Evolutionary conservation across 2,888 invertebrate genomes (phyloP).

Genomic region (Drosophila nigritarsus): DNA sequence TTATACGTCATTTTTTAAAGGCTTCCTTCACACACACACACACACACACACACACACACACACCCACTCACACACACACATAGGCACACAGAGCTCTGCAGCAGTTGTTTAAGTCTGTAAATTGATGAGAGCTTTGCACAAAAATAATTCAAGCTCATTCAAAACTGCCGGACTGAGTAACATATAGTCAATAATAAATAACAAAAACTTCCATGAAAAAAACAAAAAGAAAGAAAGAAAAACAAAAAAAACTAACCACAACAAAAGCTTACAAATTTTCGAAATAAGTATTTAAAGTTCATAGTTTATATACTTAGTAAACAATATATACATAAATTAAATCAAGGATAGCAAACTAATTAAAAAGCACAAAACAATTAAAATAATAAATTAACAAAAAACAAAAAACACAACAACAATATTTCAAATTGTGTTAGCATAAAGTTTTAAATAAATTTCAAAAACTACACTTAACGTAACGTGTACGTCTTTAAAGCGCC

Average conservation of each 20-base stretch:
- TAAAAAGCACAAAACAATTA: slow-evolving; percentile 33
- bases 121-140: slow-evolving; percentile 37
- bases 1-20: slow-evolving; percentile 32
- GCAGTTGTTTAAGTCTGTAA: slow-evolving; percentile 32
- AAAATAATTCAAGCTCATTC: slow-evolving; percentile 31
- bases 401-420: too few species aligned
- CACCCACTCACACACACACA: slow-evolving; percentile 1
- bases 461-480: slow-evolving; percentile 41
- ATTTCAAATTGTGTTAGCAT: slow-evolving; percentile 50
- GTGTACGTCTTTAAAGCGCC: slow-evolving; percentile 44
- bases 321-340: slow-evolving; percentile 36
- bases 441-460: slow-evolving; percentile 59
- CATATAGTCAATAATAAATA: slow-evolving; percentile 49
- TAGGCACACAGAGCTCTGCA: slow-evolving; percentile 9
- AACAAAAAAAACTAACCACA: slow-evolving; percentile 15
- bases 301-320: slow-evolving; percentile 59
- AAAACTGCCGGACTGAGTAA: slow-evolving; percentile 61
- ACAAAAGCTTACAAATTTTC: slow-evolving; percentile 53
- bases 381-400: slow-evolving; percentile 9
- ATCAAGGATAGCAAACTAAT: slow-evolving; percentile 43
- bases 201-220: slow-evolving; percentile 32
- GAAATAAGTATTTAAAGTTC: slow-evolving; percentile 56
- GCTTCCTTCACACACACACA: slow-evolving; percentile 18
- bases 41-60: slow-evolving; percentile 2
- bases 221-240: neutral